Base-by-base conservation (phyloP, 2,888 invertebrate genomes). In the Cephus nigrinus region DNA sequence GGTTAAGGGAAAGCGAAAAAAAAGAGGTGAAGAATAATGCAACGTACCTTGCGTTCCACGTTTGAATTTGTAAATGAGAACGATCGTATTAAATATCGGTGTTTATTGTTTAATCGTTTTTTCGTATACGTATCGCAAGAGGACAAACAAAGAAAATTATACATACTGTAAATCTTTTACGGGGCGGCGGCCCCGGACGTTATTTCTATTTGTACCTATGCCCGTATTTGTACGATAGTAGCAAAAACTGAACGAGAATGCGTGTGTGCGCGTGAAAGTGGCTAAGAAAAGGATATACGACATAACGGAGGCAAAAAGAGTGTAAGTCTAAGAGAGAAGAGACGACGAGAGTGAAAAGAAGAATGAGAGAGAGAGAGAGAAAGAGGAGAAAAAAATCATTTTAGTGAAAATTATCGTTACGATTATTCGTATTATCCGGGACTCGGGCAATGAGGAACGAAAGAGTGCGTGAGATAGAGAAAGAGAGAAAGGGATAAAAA, bases 41-140 rank as follows among this genome's bases (percentile, higher is more conserved):
- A 73, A 74, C 69, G 74, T 71, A 77, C 32, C 69, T 75, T 75
- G 40, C 74, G 77, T 77, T 77, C 36, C 77, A 75, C 77, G 75
- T 77, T 77, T 72, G 79, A 78, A 77, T 74, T 74, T 75, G 77
- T 75, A 78, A 75, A 77, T 81, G 79, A 82, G 79, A 80, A 84
- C 76, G 79, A 81, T 82, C 79, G 79, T 83, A 84, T 81, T 82
- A 79, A 80, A 75, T 32, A 55, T 84, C 79, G 80, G 78, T 83
- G 83, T 82, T 84, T 84, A 84, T 86, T 86, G 79, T 86, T 86
- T 85, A 83, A 84, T 85, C 83, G 83, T 86, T 86, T 84, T 83
- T 82, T 80, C 79, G 73, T 78, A 73, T 77, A 75, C 69, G 75
- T 78, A 74, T 79, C 75, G 80, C 78, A 79, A 79, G 76, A 69